Base-by-base conservation (phyloP, 2,797 vertebrate genomes). In the Syncerus caffer region DNA sequence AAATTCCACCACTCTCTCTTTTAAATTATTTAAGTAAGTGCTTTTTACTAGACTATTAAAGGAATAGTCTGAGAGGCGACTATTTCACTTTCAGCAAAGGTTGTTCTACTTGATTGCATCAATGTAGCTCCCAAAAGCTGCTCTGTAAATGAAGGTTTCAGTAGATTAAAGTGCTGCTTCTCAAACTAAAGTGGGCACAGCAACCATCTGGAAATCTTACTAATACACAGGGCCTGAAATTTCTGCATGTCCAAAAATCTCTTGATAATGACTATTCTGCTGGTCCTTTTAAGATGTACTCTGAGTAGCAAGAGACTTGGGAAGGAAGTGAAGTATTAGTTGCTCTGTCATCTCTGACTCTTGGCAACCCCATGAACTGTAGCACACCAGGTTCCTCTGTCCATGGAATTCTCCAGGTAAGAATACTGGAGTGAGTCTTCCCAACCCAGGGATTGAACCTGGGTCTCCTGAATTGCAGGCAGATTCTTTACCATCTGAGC, bases 1-100 rank as follows among this genome's bases (percentile, higher is more conserved):
- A 93, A 96, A 71, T 89, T 45, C 55, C 23, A 79, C 53, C 19
- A 45, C 2, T 34, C 67, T 87, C 57, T 76, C 31, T 93, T 64
- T 93, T 85, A 45, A 88, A 92, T 93, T 84, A 80, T 25, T 78
- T 42, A 95, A 95, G 88, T n/a, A 96, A 96, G 55, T 31, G 31
- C 55, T 76, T 80, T 85, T 87, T 67, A 89, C 6, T 38, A 90
- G 67, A 57, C 55, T 58, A 64, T 58, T 62, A 79, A 74, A 87
- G 34, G 8, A 92, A 83, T 0, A 53, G 79, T 82, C 45, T 87
- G 45, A 79, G 58, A 85, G 51, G 42, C 0, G 0, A 34, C 4
- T 27, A 31, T 71, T 91, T 51, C 29, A 84, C 38, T 27, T 91
- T 47, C 23, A 67, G 42, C 51, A 84, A 85, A 82, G 23, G 23